A percentile compares a stretch with the other conserved stretches of the same genome.
These are phyloP conservation scores for Lasioglossum villosulum DNA, from an alignment of 2,888 invertebrate species.

Conservation along the genomic window DNA sequence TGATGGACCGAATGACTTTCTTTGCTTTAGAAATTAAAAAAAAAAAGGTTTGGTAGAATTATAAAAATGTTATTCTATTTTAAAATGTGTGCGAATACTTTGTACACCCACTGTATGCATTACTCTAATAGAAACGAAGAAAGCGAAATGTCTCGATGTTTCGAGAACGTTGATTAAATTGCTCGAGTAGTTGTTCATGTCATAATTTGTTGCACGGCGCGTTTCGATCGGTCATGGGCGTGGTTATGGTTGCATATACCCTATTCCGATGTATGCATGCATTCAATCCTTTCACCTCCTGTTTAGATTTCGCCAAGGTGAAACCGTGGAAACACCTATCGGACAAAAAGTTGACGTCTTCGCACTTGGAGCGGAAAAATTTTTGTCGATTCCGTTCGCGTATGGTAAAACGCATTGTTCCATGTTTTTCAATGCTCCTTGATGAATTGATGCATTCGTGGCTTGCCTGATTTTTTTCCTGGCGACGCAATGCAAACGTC, in stretches of 20 bases:
- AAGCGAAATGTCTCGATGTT: too few species aligned
- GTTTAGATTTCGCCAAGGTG: conserved; percentile 48
- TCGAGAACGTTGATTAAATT: not conserved
- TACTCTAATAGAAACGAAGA: too few species aligned
- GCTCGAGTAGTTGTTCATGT: not conserved
- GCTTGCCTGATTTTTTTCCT: not conserved
- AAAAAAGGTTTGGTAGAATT: too few species aligned
- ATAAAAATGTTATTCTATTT: too few species aligned
- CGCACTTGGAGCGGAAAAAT: not conserved
- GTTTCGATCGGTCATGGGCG: conserved; percentile 53
- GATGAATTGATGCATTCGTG: not conserved
- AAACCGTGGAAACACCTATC: conserved; percentile 19
- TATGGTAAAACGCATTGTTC: not conserved
- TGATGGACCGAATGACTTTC: not conserved
- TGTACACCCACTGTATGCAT: too few species aligned
- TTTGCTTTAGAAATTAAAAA: too few species aligned
- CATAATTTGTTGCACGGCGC: conserved; percentile 27
- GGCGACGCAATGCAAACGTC: not conserved
- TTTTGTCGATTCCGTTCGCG: not conserved
- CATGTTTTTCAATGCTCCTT: not conserved
- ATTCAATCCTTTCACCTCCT: conserved; percentile 53
- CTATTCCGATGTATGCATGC: conserved; percentile 27
- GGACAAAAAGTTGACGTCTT: not conserved
- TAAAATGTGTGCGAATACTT: too few species aligned
- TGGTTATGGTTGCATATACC: conserved; percentile 49